Evolutionary conservation across 2,888 invertebrate genomes (phyloP), one percentile per base, ranked within the genome.

Genomic region (Xestia xanthographa): DNA sequence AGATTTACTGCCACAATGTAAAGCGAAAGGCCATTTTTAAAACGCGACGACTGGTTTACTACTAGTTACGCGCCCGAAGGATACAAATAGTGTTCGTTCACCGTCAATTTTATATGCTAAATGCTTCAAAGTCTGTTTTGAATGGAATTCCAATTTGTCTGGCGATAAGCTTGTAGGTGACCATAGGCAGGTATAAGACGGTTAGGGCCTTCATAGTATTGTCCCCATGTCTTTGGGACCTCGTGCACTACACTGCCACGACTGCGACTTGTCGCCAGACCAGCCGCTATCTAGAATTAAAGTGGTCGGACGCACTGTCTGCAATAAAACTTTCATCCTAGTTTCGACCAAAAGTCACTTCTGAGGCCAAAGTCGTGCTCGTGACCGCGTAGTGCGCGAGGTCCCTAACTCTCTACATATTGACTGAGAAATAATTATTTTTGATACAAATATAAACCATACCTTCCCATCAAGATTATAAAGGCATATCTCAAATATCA

Each of bases 1-100:
- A 89, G 92, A 95, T 94, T 94, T 94, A 94, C 91, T 83, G 90
- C 88, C 88, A 82, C 80, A 83, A 86, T 86, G 90, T 90, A 90
- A 87, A 88, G 83, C 84, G 83, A 86, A 89, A 85, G 85, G 87
- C 88, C 85, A 89, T 91, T 92, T 93, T 93, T 90, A 87, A 48
- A 90, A 87, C 87, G 77, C 85, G 83, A 85, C 86, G 84, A 84
- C 87, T 84, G 78, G 79, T 67, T 87, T 87, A 48, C 48, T 84
- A 68, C 83, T 84, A 75, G 82, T 79, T 80, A 83, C 80, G 78
- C 83, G 82, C 58, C 66, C 71, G 83, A 88, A 77, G 83, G 81
- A 80, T 85, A 87, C 80, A 85, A 87, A 83, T 82, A 75, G 77
- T 83, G 69, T 79, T 81, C 78, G 74, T 71, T 74, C 60, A n/a